These are phyloP conservation scores for Hemicordylus capensis DNA, from an alignment of 2,113 vertebrate species.

Conservation along the genomic window DNA sequence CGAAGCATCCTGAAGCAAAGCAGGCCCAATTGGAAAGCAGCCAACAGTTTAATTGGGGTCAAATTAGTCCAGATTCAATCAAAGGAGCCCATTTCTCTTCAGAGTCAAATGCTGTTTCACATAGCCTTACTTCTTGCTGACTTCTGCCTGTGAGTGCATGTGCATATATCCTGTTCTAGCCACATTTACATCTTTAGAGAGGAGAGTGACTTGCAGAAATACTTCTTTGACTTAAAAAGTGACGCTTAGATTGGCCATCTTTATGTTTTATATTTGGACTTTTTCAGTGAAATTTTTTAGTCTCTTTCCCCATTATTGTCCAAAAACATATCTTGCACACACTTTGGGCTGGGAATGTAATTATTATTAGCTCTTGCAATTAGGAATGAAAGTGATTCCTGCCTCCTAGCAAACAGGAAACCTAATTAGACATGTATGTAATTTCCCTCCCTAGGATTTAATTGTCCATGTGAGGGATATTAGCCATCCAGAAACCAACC, in stretches of 20 bases:
- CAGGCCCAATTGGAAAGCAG: no score
- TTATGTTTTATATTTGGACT: background rate
- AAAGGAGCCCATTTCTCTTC: no score
- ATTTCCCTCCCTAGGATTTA: constrained; percentile 83
- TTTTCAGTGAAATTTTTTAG: background rate
- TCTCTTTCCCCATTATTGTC: background rate
- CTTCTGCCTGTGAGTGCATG: no score
- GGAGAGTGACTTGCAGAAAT: background rate
- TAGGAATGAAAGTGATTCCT: background rate
- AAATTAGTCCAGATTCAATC: no score
- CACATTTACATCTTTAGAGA: background rate
- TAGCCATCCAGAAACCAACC: constrained; percentile 88
- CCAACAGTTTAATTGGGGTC: no score
- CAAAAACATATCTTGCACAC: background rate
- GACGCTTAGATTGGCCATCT: background rate
- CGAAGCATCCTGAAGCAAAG: no score
- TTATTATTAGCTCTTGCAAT: constrained; percentile 21
- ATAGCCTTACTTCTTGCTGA: no score
- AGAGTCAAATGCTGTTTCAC: no score
- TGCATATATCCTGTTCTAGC: no score
- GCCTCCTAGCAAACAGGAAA: background rate
- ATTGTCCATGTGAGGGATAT: constrained; percentile 91
- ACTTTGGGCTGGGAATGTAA: constrained; percentile 1
- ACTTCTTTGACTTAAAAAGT: background rate
- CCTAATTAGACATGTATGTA: background rate